Percentiles rank a stretch among this genome's conserved stretches.
These are phyloP conservation scores for Coenonympha glycerion DNA, from an alignment of 2,888 invertebrate genomes.

Conservation along the genomic window DNA sequence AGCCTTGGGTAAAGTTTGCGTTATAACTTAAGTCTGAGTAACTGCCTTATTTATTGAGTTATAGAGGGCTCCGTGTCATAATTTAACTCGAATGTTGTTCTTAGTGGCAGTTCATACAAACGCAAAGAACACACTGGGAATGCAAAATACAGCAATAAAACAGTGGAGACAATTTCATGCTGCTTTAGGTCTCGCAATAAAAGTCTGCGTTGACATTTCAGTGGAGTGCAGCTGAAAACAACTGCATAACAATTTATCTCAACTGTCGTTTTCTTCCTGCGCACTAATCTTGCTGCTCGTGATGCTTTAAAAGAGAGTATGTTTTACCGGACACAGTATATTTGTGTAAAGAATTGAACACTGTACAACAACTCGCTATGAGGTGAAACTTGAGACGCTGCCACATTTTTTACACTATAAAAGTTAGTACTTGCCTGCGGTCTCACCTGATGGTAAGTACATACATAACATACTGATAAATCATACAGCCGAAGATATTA, in stretches of 20 bases:
- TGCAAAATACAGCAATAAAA: slow-evolving; percentile 50
- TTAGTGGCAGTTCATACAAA: neutral
- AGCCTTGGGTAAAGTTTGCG: too few relatives aligned
- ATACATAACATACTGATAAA: too few relatives aligned
- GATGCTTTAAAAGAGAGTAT: neutral
- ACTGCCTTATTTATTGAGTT: neutral
- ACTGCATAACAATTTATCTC: slow-evolving; percentile 15
- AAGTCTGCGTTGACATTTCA: slow-evolving; percentile 60
- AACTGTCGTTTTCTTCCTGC: slow-evolving; percentile 11
- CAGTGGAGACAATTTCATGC: slow-evolving; percentile 46
- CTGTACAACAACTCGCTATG: too few relatives aligned
- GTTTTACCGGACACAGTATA: too few relatives aligned
- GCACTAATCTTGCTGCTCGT: neutral
- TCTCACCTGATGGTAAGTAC: too few relatives aligned
- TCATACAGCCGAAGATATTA: too few relatives aligned
- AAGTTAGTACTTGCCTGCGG: too few relatives aligned
- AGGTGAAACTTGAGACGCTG: too few relatives aligned
- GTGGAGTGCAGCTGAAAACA: slow-evolving; percentile 31
- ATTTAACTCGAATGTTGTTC: neutral
- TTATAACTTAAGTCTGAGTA: neutral
- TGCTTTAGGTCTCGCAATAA: slow-evolving; percentile 53
- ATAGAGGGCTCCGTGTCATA: neutral
- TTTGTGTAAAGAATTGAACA: too few relatives aligned
- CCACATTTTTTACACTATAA: too few relatives aligned
- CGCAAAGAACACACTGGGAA: slow-evolving; percentile 38